Evolutionary conservation across 2,797 vertebrate species (phyloP).

Genomic region (Malurus leucopterus): DNA sequence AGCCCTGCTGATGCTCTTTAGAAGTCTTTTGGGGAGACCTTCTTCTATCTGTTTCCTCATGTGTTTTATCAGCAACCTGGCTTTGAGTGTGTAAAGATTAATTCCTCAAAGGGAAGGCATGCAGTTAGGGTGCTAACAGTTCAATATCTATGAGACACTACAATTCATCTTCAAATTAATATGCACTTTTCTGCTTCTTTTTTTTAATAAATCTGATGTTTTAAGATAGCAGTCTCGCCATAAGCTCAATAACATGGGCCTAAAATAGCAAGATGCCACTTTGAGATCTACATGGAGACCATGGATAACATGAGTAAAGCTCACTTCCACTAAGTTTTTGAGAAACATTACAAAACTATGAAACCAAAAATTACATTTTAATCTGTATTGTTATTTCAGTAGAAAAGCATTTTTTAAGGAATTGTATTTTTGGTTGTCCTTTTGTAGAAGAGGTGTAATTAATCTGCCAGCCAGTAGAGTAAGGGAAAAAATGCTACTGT

Average conservation of each 20-base stretch:
- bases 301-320: not conserved
- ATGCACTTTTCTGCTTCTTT: not conserved
- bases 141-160: not conserved
- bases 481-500: not conserved
- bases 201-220: not conserved
- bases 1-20: not conserved
- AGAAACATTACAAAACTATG: not conserved
- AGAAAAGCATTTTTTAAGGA: not conserved
- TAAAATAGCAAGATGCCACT: not conserved
- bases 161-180: not conserved
- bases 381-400: not conserved
- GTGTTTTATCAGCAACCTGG: not conserved
- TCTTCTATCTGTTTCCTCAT: not conserved
- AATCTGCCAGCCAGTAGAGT: not conserved
- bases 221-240: not conserved
- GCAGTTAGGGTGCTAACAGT: not conserved
- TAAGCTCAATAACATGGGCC: not conserved
- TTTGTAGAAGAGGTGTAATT: conserved; percentile 25
- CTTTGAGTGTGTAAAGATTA: not conserved
- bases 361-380: not conserved
- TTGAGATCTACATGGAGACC: not conserved
- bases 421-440: not conserved
- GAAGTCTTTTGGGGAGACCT: not conserved
- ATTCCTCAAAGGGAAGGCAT: not conserved
- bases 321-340: not conserved